Conservation (phyloP, 2,888 invertebrate genomes). For the Dolichopus griseipennis region DNA sequence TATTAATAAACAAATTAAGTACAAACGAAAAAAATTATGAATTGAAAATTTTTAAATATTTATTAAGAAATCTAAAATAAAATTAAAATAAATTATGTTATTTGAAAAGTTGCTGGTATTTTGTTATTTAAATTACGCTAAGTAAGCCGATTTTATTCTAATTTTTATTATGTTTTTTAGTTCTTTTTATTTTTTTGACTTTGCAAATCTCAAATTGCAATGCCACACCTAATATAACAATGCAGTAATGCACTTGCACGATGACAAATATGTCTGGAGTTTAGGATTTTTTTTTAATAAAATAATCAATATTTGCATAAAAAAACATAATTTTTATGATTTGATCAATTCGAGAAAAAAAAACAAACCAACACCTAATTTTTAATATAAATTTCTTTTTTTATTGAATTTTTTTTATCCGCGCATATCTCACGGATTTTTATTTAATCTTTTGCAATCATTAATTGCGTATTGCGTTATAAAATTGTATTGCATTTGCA, state of each 20-base stretch:
- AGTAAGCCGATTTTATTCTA: too few relatives aligned
- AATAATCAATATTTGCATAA: conserved; percentile 4
- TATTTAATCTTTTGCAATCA: too few relatives aligned
- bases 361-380: not conserved
- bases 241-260: not conserved
- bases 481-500: too few relatives aligned
- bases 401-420: too few relatives aligned
- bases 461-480: too few relatives aligned
- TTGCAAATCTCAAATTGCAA: not conserved
- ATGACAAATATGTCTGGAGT: not conserved
- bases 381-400: too few relatives aligned
- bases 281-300: not conserved
- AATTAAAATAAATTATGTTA: conserved; percentile 1
- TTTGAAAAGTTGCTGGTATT: not conserved
- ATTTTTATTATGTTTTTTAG: not conserved
- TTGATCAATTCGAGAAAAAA: not conserved
- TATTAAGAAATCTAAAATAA: not conserved
- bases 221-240: not conserved
- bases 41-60: too few relatives aligned
- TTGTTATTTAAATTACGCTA: not conserved
- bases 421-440: too few relatives aligned
- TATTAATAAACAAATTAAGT: too few relatives aligned
- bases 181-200: not conserved
- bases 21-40: too few relatives aligned
- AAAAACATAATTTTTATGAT: not conserved